Evolutionary conservation across 2,797 vertebrate species (phyloP), one percentile per base, ranked within the genome.

Genomic region (Harpagifer antarcticus): DNA sequence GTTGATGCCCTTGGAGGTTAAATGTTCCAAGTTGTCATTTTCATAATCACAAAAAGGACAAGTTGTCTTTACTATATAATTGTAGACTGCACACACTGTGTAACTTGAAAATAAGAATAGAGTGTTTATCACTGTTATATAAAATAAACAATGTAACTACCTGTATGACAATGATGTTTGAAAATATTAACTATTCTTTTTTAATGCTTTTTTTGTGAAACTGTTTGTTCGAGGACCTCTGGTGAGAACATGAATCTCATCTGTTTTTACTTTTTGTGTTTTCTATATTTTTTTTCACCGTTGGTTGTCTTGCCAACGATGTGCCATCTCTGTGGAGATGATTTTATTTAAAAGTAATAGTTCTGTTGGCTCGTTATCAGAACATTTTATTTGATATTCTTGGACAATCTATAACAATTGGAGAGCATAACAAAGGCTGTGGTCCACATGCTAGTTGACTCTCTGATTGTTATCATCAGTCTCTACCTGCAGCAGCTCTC

Each of bases 381-480:
- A 47, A 3, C 20, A 45, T 64, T 63, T 27, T 15, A 8, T 57
- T 14, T 57, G 14, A 23, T 42, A 67, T 13, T 44, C 63, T 14
- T 68, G 9, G 40, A 9, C 12, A 60, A 66, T 67, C 27, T 55
- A 27, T 67, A 5, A 52, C 53, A 48, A 58, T 27, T 7, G 3
- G 53, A 52, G 9, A 55, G 17, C 52, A 23, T n/a, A 53, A 57
- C 0, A 4, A 72, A 54, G 4, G 31, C 52, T 58, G 55, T 14
- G 20, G 54, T 64, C 42, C 53, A 54, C 2, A 53, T 57, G 27
- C 55, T 42, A 33, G 12, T 53, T 60, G 65, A 58, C 37, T 17
- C 9, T 49, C 53, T 40, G 52, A 56, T 44, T 72, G 58, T 62
- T 54, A 78, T 53, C 73, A 70, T 78, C 33, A 67, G 64, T 76